These are phyloP conservation scores for Fringilla coelebs DNA, from an alignment of 2,797 vertebrate genomes.

Conservation along the genomic window DNA sequence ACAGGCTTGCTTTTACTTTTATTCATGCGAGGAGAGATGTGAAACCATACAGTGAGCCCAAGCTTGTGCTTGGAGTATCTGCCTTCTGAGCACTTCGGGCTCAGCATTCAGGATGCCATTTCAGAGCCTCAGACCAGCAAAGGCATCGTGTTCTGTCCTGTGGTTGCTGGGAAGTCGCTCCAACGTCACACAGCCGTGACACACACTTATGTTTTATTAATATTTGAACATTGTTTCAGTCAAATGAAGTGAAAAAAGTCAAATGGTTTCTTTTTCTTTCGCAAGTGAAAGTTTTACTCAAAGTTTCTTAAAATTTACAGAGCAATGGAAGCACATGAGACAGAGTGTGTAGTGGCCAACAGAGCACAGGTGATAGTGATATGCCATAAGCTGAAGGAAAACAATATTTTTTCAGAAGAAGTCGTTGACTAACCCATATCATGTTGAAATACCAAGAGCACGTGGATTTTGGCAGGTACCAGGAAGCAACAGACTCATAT, in stretches of 20 bases:
- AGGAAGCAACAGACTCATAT: background rate
- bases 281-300: conserved; percentile 35
- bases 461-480: background rate
- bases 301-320: conserved; percentile 7
- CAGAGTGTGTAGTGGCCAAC: background rate
- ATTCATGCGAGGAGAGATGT: background rate
- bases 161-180: background rate
- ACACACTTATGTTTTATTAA: background rate
- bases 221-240: background rate
- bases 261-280: conserved; percentile 44
- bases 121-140: background rate
- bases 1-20: background rate
- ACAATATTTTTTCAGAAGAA: background rate
- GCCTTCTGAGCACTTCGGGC: background rate
- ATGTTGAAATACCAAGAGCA: background rate
- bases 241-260: background rate
- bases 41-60: background rate
- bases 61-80: background rate
- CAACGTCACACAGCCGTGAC: background rate
- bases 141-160: background rate
- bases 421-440: background rate
- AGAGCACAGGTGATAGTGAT: background rate
- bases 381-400: background rate
- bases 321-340: background rate
- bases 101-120: background rate